Conservation (phyloP, 2,797 vertebrate species). For the Pipistrellus kuhlii region DNA sequence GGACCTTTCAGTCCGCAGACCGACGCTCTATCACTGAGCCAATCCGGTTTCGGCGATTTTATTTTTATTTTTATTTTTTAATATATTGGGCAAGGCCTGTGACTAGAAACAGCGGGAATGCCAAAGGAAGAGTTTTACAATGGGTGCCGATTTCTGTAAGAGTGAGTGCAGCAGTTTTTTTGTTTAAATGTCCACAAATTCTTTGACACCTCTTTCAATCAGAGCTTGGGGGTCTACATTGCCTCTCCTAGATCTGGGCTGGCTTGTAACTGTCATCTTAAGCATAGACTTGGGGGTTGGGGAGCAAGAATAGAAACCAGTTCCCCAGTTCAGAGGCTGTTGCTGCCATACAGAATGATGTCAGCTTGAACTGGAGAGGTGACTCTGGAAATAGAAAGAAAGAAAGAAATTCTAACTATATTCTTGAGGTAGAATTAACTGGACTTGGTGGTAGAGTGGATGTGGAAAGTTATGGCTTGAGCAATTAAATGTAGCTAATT, state of each 20-base stretch:
- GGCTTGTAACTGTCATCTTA: background rate
- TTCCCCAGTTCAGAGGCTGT: background rate
- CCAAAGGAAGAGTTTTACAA: background rate
- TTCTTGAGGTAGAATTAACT: conserved; percentile 20
- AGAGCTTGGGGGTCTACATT: background rate
- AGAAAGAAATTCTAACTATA: background rate
- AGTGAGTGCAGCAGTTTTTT: background rate
- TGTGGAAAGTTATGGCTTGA: background rate
- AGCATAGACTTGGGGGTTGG: background rate
- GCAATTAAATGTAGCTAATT: background rate
- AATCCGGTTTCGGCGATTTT: too few relatives aligned
- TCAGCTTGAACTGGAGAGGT: background rate
- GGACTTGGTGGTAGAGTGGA: background rate
- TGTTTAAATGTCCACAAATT: background rate
- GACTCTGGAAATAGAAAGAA: background rate
- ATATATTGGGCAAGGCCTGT: background rate
- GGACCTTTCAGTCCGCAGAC: too few relatives aligned
- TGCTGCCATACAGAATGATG: background rate
- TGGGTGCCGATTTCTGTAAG: background rate
- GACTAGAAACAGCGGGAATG: background rate
- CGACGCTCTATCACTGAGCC: too few relatives aligned
- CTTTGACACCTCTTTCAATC: background rate
- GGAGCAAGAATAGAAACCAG: background rate
- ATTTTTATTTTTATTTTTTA: background rate
- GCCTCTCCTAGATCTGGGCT: background rate